Evolutionary conservation across 2,888 invertebrate species (phyloP).

Genomic region (Theretra japonica): DNA sequence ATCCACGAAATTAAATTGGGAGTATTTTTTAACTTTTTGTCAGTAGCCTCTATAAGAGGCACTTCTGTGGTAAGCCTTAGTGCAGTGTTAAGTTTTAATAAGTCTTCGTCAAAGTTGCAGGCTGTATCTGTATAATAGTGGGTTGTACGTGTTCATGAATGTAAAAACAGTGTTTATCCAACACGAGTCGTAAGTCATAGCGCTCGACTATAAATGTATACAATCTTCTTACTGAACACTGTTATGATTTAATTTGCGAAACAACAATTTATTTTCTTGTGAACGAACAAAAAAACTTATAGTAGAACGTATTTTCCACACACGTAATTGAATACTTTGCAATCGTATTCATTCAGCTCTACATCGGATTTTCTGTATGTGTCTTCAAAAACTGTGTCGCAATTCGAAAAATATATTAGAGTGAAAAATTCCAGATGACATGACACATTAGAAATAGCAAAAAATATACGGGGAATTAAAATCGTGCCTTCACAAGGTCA

Average conservation of each 20-base stretch:
- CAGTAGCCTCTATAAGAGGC: not conserved
- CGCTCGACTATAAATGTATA: not conserved
- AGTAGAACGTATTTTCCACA: not conserved
- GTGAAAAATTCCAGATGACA: conserved; percentile 1
- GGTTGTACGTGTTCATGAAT: not conserved
- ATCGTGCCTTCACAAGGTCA: conserved; percentile 65
- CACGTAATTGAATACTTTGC: not conserved
- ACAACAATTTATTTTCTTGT: not conserved
- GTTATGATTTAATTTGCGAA: not conserved
- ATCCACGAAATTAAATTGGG: too few species aligned
- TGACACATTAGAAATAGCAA: not conserved
- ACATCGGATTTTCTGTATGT: not conserved
- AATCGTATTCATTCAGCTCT: conserved; percentile 1
- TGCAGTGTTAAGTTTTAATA: not conserved
- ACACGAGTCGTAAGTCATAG: not conserved
- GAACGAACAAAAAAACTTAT: not conserved
- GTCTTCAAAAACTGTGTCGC: conserved; percentile 3
- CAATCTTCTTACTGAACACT: not conserved
- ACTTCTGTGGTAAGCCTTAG: not conserved
- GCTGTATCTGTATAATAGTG: not conserved
- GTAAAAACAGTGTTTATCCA: conserved; percentile 1
- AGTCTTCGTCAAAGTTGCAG: not conserved
- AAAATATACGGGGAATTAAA: conserved; percentile 47
- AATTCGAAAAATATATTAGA: not conserved
- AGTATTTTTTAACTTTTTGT: too few species aligned